Percentiles rank a stretch among this genome's conserved stretches.
phyloP scores from a whole-genome alignment of 2,888 invertebrate genomes.

The Ichneumoninae sp. region DNA sequence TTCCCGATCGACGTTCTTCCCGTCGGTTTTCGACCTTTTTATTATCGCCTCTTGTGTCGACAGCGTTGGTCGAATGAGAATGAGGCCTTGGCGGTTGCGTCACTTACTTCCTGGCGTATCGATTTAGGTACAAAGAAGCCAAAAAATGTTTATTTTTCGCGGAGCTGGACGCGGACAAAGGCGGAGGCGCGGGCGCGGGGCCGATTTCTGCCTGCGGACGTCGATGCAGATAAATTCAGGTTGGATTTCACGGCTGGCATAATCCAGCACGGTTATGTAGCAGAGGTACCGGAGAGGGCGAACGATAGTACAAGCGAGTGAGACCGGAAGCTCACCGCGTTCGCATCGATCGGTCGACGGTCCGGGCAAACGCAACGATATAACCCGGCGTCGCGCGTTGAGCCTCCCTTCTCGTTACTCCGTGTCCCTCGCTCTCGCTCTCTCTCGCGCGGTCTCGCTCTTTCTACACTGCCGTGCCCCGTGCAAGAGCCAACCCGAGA shows the following conservation, averaged over 20 bases:
- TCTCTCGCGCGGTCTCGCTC: not conserved
- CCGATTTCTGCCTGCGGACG: not conserved
- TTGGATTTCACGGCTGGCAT: conserved; percentile 27
- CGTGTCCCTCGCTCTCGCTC: conserved; percentile 31
- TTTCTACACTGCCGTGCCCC: conserved; percentile 37
- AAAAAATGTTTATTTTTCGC: conserved; percentile 1
- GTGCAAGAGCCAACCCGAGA: conserved; percentile 7
- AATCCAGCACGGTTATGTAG: conserved; percentile 14
- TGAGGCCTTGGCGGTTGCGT: not conserved
- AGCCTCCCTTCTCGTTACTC: conserved; percentile 60
- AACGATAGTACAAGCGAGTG: conserved; percentile 45
- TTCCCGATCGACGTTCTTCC: too few species aligned
- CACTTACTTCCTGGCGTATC: not conserved
- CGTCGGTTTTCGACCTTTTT: not conserved
- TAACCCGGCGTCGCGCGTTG: conserved; percentile 63
- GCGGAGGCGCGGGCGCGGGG: not conserved
- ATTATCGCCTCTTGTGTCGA: not conserved
- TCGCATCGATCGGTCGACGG: conserved; percentile 67
- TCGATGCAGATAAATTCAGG: conserved; percentile 23
- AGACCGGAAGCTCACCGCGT: conserved; percentile 66
- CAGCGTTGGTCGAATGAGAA: not conserved
- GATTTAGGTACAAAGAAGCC: not conserved
- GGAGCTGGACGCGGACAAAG: not conserved
- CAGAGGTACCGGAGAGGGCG: conserved; percentile 21
- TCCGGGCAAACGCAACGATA: conserved; percentile 68